These are phyloP conservation scores for Linepithema humile DNA, from an alignment of 1,140 invertebrate species.

Conservation along the genomic window DNA sequence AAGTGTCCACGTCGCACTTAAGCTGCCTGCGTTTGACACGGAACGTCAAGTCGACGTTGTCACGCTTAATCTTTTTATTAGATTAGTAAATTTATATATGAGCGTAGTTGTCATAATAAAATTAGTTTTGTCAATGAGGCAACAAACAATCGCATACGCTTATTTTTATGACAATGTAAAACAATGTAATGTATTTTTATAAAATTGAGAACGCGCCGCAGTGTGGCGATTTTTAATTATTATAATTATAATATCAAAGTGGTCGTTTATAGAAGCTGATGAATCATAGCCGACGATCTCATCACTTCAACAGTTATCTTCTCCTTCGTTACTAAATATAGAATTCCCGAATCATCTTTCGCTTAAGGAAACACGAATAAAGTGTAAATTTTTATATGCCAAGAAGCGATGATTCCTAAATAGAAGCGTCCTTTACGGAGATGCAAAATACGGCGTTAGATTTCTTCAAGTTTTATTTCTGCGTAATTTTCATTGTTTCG, in stretches of 20 bases:
- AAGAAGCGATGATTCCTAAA: neutral
- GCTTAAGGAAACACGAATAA: neutral
- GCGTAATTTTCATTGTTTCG: neutral
- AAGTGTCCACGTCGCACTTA: neutral
- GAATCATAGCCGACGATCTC: neutral
- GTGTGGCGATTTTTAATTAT: neutral
- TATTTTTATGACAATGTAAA: neutral
- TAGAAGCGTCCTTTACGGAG: neutral
- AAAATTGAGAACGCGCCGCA: neutral
- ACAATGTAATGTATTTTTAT: neutral
- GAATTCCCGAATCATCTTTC: neutral
- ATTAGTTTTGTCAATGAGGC: neutral
- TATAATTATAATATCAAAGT: neutral
- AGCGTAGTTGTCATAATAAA: neutral
- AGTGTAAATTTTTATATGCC: neutral
- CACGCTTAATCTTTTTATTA: constrained; percentile 23
- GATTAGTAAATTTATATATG: neutral
- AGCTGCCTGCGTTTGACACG: neutral
- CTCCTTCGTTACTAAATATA: neutral
- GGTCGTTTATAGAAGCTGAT: neutral
- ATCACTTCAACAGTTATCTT: neutral
- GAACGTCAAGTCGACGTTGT: neutral
- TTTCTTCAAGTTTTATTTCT: neutral
- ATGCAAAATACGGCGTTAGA: neutral
- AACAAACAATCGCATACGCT: neutral